Conservation (phyloP, 2,797 vertebrate species). For the Sciurus vulgaris region DNA sequence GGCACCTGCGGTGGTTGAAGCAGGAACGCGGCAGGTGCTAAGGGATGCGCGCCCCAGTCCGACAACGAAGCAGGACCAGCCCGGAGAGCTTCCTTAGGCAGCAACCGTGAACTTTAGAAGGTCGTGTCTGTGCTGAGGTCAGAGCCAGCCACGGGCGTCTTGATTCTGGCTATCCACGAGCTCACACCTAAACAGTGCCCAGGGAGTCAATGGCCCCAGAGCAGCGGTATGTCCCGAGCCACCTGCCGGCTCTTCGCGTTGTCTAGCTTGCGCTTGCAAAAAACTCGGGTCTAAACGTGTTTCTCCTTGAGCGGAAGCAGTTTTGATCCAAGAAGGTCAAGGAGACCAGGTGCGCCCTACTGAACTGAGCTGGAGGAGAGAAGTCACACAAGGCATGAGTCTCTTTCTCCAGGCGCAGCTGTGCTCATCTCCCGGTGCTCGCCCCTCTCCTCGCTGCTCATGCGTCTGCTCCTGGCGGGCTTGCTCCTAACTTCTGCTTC, state of each 20-base stretch:
- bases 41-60: accelerated
- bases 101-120: background rate
- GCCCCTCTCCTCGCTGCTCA: accelerated
- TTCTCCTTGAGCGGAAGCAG: background rate
- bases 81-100: accelerated
- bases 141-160: background rate
- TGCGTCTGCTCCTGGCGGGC: background rate
- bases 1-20: accelerated
- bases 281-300: accelerated
- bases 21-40: background rate
- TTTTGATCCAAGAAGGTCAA: background rate
- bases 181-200: no score
- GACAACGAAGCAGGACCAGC: background rate
- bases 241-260: accelerated
- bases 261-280: no score
- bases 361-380: background rate
- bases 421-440: accelerated
- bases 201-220: no score
- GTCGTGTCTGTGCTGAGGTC: accelerated
- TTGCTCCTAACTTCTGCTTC: no score
- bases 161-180: no score
- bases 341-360: accelerated
- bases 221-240: background rate
- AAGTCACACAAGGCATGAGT: background rate
- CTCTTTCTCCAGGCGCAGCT: background rate